These are phyloP conservation scores for Bucorvus abyssinicus DNA, from an alignment of 2,797 vertebrate species.

Conservation along the genomic window DNA sequence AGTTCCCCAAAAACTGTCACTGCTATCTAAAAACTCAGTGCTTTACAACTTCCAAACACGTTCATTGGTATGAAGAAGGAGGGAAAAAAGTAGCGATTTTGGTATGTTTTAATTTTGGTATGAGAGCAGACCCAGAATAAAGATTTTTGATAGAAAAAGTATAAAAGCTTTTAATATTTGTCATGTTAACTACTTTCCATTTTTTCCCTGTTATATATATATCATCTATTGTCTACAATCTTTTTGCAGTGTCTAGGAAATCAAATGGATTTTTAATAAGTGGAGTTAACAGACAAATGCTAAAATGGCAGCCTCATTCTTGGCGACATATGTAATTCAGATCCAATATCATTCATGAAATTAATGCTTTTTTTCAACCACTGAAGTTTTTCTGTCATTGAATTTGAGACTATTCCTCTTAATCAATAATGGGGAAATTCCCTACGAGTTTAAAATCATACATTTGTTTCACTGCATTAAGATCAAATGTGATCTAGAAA, in stretches of 20 bases:
- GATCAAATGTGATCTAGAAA: not conserved
- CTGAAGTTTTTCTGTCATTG: not conserved
- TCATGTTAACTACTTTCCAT: not conserved
- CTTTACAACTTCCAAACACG: not conserved
- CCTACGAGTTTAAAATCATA: not conserved
- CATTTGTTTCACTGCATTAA: not conserved
- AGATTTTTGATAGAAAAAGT: not conserved
- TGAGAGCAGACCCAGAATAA: not conserved
- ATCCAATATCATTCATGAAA: not conserved
- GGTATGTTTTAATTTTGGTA: not conserved
- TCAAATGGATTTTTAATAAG: not conserved
- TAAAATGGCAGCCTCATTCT: not conserved
- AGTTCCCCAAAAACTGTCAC: not conserved
- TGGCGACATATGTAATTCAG: not conserved
- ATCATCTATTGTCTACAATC: not conserved
- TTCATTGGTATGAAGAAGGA: not conserved
- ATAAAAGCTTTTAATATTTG: not conserved
- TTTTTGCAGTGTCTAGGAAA: not conserved
- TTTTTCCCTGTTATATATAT: not conserved
- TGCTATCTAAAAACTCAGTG: not conserved
- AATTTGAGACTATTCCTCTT: not conserved
- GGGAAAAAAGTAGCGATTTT: not conserved
- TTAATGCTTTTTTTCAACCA: not conserved
- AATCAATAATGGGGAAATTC: not conserved
- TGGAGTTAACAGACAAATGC: not conserved